Evolutionary conservation across 2,797 vertebrate genomes (phyloP), one percentile per base, ranked within the genome.

Genomic region (Cyclopterus lumpus): DNA sequence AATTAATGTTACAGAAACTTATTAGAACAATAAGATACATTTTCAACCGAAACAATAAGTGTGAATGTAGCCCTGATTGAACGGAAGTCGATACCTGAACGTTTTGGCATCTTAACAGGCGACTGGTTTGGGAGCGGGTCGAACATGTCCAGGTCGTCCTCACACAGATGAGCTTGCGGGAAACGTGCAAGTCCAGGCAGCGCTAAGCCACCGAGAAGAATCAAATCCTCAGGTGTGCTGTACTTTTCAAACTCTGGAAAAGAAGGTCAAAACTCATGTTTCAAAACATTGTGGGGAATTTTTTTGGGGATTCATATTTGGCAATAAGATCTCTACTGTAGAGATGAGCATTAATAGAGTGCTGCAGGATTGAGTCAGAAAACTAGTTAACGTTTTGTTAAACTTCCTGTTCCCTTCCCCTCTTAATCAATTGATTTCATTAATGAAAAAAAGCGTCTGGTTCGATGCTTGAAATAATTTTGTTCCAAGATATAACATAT

Each of bases 221-320:
- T 71, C 58, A 93, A 30, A 62, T 92, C 92, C 59, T 93, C 93
- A 24, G 91, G 91, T 40, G 90, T 2, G 0, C 71, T 58, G 70
- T 88, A 90, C 67, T 73, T 90, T 71, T 91, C 71, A 87, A 91
- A 94, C 36, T 92, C 93, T 94, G 69, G 2, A 18, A 46, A 49
- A 36, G 0, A 49, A 36, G 0, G 64, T 4, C 5, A 61, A 44
- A 24, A 34, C 0, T 11, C 2, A 14, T 7, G 12, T 51, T 38
- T 30, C 11, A 62, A 60, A 38, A 22, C 10, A 24, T 1, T 26
- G 8, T 8, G 5, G 6, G 5, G 36, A 10, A 40, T 40, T 40
- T 15, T 38, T 40, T 40, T n/a, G n/a, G n/a, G n/a, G 38, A 40
- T 40, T 40, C 12, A 40, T n/a, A 57, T 64, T 4, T 16, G 4